A percentile compares a stretch with the other conserved stretches of the same genome.
Evolutionary conservation across 2,888 invertebrate genomes (phyloP).

Genomic region (Margaritifera margaritifera): DNA sequence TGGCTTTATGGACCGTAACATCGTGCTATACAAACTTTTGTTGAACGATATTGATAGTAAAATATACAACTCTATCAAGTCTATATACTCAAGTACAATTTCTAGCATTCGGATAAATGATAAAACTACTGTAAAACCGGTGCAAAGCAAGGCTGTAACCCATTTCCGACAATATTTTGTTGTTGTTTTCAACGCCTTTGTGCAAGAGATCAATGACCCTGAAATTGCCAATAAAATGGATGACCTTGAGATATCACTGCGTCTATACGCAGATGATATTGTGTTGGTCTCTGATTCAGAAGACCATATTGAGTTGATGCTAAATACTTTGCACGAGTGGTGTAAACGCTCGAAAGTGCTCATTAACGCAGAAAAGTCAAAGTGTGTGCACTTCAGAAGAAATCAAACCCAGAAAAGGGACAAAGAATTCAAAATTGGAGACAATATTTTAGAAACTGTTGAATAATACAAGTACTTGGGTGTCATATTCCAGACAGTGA

Average conservation of each 20-base stretch:
- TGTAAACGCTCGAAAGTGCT: too few relatives aligned
- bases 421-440: neutral
- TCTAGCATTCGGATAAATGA: conserved; percentile 16
- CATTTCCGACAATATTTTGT: conserved; percentile 21
- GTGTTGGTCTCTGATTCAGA: conserved; percentile 4
- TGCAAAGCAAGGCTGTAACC: conserved; percentile 14
- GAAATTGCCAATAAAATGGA: conserved; percentile 12
- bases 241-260: conserved; percentile 6
- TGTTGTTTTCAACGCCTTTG: conserved; percentile 12
- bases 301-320: conserved; percentile 6
- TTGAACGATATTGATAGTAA: conserved; percentile 6
- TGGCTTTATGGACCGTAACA: conserved; percentile 9
- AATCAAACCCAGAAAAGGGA: neutral
- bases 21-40: conserved; percentile 9
- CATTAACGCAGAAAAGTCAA: too few relatives aligned
- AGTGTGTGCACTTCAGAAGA: too few relatives aligned
- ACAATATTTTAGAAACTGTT: neutral
- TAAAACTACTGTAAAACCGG: conserved; percentile 10
- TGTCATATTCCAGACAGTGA: neutral
- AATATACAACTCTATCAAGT: too few relatives aligned
- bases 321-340: conserved; percentile 2
- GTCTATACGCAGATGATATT: conserved; percentile 19
- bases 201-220: conserved; percentile 15
- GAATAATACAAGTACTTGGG: neutral
- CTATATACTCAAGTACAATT: neutral